phyloP scores from a whole-genome alignment of 2,113 vertebrate genomes.

The Cheilinus undulatus region DNA sequence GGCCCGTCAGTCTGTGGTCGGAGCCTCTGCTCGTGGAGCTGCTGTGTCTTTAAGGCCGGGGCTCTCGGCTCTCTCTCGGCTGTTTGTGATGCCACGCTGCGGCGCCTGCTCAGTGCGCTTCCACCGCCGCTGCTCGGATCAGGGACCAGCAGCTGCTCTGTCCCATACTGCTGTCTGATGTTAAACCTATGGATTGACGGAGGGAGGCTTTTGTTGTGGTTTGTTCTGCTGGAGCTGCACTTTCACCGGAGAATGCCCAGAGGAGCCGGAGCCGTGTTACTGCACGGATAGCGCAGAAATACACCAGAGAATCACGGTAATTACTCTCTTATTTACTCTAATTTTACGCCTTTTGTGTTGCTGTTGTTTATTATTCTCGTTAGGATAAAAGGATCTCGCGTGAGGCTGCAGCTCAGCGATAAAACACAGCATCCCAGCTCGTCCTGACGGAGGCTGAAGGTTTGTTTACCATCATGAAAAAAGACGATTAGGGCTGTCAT shows the following conservation, averaged over 20 bases:
- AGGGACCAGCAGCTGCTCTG: constrained; percentile 23
- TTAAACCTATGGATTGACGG: constrained; percentile 49
- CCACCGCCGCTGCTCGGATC: constrained; percentile 1
- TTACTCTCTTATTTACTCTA: accelerated
- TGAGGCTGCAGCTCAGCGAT: background rate
- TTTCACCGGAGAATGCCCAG: constrained; percentile 51
- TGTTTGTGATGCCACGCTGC: constrained; percentile 52
- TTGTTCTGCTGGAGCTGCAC: constrained; percentile 39
- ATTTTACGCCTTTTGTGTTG: background rate
- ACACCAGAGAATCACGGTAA: constrained; percentile 50
- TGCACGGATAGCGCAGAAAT: constrained; percentile 44
- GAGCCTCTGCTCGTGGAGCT: background rate
- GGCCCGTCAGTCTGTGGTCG: background rate
- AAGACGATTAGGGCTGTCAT: background rate
- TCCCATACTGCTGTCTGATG: constrained; percentile 8
- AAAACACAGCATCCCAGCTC: constrained; percentile 1
- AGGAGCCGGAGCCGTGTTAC: constrained; percentile 34
- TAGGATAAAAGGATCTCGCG: constrained; percentile 32
- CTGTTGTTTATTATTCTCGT: constrained; percentile 26
- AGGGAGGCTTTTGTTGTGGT: constrained; percentile 64
- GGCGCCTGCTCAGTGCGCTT: constrained; percentile 58
- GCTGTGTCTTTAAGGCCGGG: constrained; percentile 63
- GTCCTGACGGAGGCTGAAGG: background rate
- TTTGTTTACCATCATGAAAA: constrained; percentile 36
- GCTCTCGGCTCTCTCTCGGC: background rate